Base-by-base conservation (phyloP, 2,888 invertebrate genomes). In the Yponomeuta evonymella region DNA sequence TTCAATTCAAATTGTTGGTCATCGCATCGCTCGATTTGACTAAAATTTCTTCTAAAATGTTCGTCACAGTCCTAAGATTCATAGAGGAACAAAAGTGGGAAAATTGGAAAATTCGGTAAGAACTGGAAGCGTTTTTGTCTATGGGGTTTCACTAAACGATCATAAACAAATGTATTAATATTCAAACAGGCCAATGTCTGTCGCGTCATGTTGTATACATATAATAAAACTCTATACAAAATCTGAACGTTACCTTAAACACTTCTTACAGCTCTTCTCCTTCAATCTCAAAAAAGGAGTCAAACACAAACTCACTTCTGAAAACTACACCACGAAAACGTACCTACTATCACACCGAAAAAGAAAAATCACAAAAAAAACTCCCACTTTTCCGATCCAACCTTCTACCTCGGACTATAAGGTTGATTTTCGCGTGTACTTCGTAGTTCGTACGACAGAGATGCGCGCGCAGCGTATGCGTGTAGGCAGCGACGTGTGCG, bases 401-500 rank as follows among this genome's bases (percentile, higher is more conserved):
- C 36, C 23, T 58, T 58, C 69, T 11, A 6, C 23, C 30, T 64
- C 2, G 8, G 1, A 0, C 23, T 23, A 72, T 81, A 83, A 75
- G 76, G 82, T 79, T 71, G 75, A 73, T 74, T 76, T 73, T 83
- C 73, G 78, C 79, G 75, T 77, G 76, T 15, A 58, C 51, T 58
- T 58, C 51, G 51, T 58, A 58, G 51, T 58, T 70, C 70, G 70
- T 30, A 30, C 30, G 71, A 71, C 68, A 75, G 68, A 74, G 76
- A 75, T 76, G 78, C 76, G 80, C 78, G 75, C 76, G 77, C 73
- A 72, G 73, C 73, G 77, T 51, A 82, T 79, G 86, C 90, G 91
- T 90, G 88, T 81, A 79, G 43, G 81, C 86, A 77, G 82, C 82
- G 76, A 78, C 81, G 83, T 83, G 83, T 75, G 76, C 82, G 85